phyloP scores from a whole-genome alignment of 2,888 invertebrate genomes.

The Mimumesa dahlbomi region DNA sequence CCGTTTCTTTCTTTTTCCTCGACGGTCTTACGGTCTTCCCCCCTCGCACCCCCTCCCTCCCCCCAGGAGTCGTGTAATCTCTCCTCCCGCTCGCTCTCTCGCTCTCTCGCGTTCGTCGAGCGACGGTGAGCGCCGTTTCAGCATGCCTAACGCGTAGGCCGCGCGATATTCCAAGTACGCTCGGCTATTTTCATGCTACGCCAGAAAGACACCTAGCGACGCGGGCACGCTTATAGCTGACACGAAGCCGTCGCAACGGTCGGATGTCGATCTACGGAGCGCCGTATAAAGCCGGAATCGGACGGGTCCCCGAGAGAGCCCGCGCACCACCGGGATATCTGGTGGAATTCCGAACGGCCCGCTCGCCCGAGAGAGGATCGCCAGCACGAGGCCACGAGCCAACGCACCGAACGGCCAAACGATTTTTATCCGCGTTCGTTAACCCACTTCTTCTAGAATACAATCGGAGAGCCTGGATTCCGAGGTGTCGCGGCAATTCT shows the following conservation, averaged over 20 bases:
- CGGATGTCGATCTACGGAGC: slow-evolving; percentile 20
- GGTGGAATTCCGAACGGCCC: slow-evolving; percentile 47
- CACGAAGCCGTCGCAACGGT: slow-evolving; percentile 36
- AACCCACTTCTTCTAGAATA: too few species aligned
- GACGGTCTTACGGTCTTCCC: too few species aligned
- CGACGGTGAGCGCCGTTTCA: slow-evolving; percentile 56
- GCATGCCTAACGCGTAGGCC: slow-evolving; percentile 70
- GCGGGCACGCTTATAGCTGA: slow-evolving; percentile 41
- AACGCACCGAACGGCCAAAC: too few species aligned
- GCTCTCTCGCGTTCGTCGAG: slow-evolving; percentile 20
- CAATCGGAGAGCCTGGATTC: too few species aligned
- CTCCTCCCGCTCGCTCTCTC: slow-evolving; percentile 16
- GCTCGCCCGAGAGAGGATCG: too few species aligned
- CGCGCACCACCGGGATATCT: slow-evolving; percentile 27
- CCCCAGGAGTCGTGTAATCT: slow-evolving; percentile 37
- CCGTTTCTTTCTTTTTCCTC: slow-evolving; percentile 29
- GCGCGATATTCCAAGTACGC: slow-evolving; percentile 72
- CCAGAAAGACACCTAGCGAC: slow-evolving; percentile 63
- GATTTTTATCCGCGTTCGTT: too few species aligned
- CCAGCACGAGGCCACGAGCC: too few species aligned
- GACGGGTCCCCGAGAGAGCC: background rate
- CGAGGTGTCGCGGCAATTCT: too few species aligned
- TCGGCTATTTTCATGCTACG: slow-evolving; percentile 71
- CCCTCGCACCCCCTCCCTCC: slow-evolving; percentile 20
- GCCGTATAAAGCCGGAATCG: slow-evolving; percentile 56